Conservation (phyloP, 2,113 vertebrate genomes). For the Phalacrocorax pelagicus region DNA sequence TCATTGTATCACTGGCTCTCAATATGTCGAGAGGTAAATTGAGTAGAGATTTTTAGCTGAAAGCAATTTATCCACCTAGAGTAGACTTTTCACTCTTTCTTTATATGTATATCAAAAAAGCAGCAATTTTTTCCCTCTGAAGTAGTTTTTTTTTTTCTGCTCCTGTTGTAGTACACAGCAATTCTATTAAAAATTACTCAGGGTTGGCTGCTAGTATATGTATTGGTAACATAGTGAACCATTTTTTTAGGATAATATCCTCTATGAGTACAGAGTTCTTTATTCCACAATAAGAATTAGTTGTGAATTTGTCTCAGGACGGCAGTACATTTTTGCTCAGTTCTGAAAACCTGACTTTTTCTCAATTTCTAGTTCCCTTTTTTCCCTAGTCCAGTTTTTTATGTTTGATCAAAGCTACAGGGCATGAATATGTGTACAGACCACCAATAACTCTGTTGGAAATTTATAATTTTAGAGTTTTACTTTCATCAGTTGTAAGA, state of each 20-base stretch:
- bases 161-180: neutral
- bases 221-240: neutral
- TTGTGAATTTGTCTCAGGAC: neutral
- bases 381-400: neutral
- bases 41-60: neutral
- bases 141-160: neutral
- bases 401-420: neutral
- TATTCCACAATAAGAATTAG: neutral
- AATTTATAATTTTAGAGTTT: neutral
- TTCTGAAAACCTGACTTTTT: neutral
- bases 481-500: neutral
- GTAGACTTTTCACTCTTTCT: neutral
- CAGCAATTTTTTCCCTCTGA: neutral
- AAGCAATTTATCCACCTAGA: neutral
- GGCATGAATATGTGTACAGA: neutral
- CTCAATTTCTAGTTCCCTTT: neutral
- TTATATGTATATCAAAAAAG: neutral
- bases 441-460: neutral
- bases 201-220: rapidly evolving
- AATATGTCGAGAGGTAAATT: neutral
- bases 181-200: neutral
- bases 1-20: neutral
- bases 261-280: neutral
- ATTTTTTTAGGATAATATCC: neutral
- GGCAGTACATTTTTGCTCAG: rapidly evolving